phyloP scores from a whole-genome alignment of 1,140 invertebrate genomes.

The Nilaparvata lugens region DNA sequence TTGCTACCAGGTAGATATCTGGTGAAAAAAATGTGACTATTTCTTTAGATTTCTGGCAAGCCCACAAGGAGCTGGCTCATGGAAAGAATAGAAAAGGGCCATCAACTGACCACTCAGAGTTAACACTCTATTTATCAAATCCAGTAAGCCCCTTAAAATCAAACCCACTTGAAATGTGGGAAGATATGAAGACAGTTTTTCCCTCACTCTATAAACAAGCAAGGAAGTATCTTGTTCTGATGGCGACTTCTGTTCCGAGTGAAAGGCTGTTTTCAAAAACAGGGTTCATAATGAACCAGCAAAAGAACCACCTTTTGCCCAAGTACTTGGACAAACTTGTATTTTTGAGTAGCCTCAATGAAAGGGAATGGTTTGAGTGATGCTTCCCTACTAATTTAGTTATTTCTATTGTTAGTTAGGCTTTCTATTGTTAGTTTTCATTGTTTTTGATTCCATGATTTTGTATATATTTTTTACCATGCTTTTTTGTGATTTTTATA shows the following conservation, averaged over 20 bases:
- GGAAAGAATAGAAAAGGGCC: conserved; percentile 1
- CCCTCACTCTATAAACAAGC: conserved; percentile 30
- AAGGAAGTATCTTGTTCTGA: conserved; percentile 30
- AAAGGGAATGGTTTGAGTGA: conserved; percentile 5
- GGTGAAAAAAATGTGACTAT: conserved; percentile 36
- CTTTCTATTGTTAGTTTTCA: too few species aligned
- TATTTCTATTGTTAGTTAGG: too few species aligned
- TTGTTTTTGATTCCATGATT: too few species aligned
- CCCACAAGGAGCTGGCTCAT: conserved; percentile 14
- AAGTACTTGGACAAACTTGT: conserved; percentile 12
- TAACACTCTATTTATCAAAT: conserved; percentile 1
- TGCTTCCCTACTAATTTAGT: too few species aligned
- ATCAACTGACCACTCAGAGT: not conserved
- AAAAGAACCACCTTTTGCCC: conserved; percentile 12
- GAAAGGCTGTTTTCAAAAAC: conserved; percentile 36
- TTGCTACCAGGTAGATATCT: conserved; percentile 35
- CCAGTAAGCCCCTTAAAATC: conserved; percentile 13
- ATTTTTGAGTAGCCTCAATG: conserved; percentile 7
- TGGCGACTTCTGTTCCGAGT: conserved; percentile 34
- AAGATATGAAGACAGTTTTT: conserved; percentile 30
- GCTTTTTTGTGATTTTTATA: too few species aligned
- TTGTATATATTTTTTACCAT: too few species aligned
- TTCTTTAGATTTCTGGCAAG: conserved; percentile 20
- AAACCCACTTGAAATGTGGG: conserved; percentile 33
- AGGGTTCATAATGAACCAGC: conserved; percentile 16